phyloP scores from a whole-genome alignment of 2,888 invertebrate species.

The Synanthedon myopaeformis region DNA sequence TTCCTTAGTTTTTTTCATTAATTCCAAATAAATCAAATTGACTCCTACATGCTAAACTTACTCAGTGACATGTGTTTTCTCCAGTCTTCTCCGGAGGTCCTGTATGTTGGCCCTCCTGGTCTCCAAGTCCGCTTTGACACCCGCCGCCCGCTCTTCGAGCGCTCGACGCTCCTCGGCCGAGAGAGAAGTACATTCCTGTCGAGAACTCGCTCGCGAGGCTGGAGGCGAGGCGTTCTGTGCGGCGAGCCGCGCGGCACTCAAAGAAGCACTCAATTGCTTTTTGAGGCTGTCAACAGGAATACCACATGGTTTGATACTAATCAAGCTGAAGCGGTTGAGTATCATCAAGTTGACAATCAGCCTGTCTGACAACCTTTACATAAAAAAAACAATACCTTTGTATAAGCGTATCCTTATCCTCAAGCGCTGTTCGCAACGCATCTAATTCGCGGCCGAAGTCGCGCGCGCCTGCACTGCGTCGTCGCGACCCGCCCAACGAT shows the following conservation, averaged over 20 bases:
- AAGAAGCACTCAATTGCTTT: conserved; percentile 75
- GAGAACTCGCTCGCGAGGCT: conserved; percentile 21
- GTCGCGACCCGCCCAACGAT: conserved; percentile 66
- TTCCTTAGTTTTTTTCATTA: no score
- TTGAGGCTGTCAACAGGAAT: conserved; percentile 56
- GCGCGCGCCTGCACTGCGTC: conserved; percentile 49
- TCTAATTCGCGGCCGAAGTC: conserved; percentile 73
- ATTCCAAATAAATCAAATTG: no score
- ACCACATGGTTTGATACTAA: neutral
- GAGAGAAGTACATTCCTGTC: conserved; percentile 44
- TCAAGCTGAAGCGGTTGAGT: neutral
- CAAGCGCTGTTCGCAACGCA: conserved; percentile 76
- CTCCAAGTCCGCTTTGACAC: conserved; percentile 77
- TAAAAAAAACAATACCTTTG: conserved; percentile 66
- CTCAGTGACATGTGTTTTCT: conserved; percentile 89
- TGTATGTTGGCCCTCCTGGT: conserved; percentile 83
- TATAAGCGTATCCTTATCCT: conserved; percentile 86
- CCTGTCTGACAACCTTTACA: no score
- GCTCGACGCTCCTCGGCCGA: conserved; percentile 67
- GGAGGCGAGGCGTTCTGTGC: conserved; percentile 44
- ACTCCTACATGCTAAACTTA: conserved; percentile 50
- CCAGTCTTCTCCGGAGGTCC: conserved; percentile 82
- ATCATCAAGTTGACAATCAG: no score
- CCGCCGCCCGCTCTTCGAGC: conserved; percentile 63
- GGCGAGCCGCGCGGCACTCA: conserved; percentile 63